These are phyloP conservation scores for Macrobrachium rosenbergii DNA, from an alignment of 1,140 invertebrate genomes.

Conservation along the genomic window DNA sequence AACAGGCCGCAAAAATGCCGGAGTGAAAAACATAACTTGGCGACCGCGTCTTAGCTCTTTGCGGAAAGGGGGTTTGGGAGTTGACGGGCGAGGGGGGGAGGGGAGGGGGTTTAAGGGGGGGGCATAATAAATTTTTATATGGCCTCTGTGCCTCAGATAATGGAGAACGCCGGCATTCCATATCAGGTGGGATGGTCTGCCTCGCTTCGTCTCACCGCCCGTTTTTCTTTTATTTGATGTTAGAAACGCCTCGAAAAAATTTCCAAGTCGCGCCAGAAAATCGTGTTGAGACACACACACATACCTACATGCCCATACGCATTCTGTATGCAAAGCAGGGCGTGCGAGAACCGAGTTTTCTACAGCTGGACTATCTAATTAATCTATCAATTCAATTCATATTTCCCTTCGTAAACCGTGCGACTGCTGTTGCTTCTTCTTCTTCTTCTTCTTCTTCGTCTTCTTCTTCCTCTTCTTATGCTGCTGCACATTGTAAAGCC, in stretches of 20 bases:
- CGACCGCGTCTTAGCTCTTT: constrained; percentile 53
- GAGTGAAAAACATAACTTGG: constrained; percentile 35
- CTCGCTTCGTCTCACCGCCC: constrained; percentile 37
- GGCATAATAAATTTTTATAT: constrained; percentile 65
- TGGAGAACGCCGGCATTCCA: constrained; percentile 62
- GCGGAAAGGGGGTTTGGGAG: constrained; percentile 52
- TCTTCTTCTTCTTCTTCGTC: too few species aligned
- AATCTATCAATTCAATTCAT: not conserved
- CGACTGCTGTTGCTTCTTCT: not conserved
- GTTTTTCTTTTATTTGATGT: constrained; percentile 17
- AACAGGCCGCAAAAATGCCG: not conserved
- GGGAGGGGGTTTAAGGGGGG: constrained; percentile 33
- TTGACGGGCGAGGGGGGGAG: constrained; percentile 31
- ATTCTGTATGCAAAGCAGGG: constrained; percentile 57
- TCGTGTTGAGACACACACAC: not conserved
- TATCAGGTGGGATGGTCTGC: constrained; percentile 61
- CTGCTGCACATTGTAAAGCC: too few species aligned
- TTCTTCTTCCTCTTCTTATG: too few species aligned
- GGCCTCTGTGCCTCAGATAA: constrained; percentile 64
- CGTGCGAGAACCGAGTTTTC: constrained; percentile 30
- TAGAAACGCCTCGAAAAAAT: constrained; percentile 1
- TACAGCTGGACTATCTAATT: constrained; percentile 32
- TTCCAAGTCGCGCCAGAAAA: constrained; percentile 19
- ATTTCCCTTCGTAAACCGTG: not conserved
- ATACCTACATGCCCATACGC: constrained; percentile 28